Evolutionary conservation across 2,797 vertebrate species (phyloP).

Genomic region (Vireo griseus): DNA sequence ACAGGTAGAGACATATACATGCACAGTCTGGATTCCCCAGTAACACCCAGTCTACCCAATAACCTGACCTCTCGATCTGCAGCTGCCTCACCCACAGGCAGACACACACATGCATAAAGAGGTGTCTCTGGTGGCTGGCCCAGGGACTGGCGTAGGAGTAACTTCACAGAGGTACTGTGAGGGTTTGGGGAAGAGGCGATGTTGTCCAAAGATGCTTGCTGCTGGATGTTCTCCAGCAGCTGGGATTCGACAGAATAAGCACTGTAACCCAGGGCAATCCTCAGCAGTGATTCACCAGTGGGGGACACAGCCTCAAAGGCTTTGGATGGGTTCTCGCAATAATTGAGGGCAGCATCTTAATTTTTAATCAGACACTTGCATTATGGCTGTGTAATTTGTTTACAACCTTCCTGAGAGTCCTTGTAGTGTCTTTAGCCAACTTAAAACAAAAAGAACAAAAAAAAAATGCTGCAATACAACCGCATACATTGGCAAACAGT

Average conservation of each 20-base stretch:
- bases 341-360: not conserved
- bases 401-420: not conserved
- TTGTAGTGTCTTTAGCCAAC: not conserved
- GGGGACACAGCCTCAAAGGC: not conserved
- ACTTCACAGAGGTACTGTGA: not conserved
- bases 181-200: rapidly evolving
- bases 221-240: not conserved
- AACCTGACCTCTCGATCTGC: not conserved
- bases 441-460: not conserved
- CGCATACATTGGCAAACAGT: not conserved
- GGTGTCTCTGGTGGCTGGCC: not conserved
- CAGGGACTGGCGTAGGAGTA: not conserved
- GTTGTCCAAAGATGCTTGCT: not conserved
- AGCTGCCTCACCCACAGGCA: not conserved
- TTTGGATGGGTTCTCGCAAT: not conserved
- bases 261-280: not conserved
- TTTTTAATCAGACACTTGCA: constrained; percentile 13
- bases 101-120: not conserved
- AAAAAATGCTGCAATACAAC: not conserved
- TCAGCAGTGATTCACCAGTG: not conserved
- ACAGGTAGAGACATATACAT: rapidly evolving
- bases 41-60: not conserved
- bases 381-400: not conserved
- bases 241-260: not conserved
- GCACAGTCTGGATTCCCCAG: not conserved